A percentile compares a stretch with the other conserved stretches of the same genome.
phyloP scores from a whole-genome alignment of 2,113 vertebrate species.

The Rhinichthys klamathensis region DNA sequence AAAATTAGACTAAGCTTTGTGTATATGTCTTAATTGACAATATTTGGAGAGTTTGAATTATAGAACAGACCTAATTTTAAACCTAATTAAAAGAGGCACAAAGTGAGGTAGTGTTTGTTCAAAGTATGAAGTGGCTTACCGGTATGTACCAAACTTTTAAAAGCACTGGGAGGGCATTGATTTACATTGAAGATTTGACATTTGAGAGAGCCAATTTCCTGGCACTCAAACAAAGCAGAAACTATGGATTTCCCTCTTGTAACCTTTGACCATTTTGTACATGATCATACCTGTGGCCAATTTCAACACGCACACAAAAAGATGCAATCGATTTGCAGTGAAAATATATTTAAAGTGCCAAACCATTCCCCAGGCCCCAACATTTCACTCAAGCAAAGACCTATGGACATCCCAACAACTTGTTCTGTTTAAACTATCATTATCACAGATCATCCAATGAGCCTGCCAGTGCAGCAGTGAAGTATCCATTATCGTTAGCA shows the following conservation, averaged over 20 bases:
- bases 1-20: constrained; percentile 1
- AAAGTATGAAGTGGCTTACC: background rate
- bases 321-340: constrained; percentile 39
- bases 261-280: constrained; percentile 37
- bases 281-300: constrained; percentile 43
- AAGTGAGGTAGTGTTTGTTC: background rate
- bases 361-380: background rate
- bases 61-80: background rate
- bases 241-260: constrained; percentile 46
- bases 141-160: constrained; percentile 36
- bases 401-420: background rate
- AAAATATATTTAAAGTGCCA: constrained; percentile 31
- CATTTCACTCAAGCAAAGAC: constrained; percentile 25
- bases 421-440: constrained; percentile 26
- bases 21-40: background rate
- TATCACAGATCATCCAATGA: constrained; percentile 16
- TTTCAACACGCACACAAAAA: constrained; percentile 1
- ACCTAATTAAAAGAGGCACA: background rate
- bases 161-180: constrained; percentile 45
- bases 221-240: constrained; percentile 40
- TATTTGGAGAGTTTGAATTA: background rate
- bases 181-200: constrained; percentile 23
- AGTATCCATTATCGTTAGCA: constrained; percentile 46
- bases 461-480: constrained; percentile 2
- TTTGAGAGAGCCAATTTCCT: constrained; percentile 7